Evolutionary conservation across 2,888 invertebrate genomes (phyloP), one percentile per base, ranked within the genome.

Genomic region (Eilema sororculum): DNA sequence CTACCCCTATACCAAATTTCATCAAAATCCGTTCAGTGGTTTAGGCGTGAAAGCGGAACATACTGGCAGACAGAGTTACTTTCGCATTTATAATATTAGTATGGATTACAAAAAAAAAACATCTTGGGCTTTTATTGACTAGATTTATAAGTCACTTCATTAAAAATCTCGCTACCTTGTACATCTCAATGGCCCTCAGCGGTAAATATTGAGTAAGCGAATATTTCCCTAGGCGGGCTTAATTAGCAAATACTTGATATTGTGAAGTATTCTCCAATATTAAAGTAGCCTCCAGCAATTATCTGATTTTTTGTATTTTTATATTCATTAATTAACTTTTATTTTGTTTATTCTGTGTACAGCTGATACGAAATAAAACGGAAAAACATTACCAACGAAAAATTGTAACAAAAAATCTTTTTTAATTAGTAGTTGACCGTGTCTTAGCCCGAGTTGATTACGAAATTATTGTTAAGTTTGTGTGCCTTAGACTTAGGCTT

Each of bases 211-310:
- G 63, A 63, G 33, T 33, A 57, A 67, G 30, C n/a, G n/a, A 63
- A 63, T 41, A 33, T 30, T 24, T 52, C 24, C 56, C 16, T 37
- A 1, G 13, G 37, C n/a, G n/a, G 28, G 56, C 68, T 68, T 63
- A 63, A 68, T 68, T 63, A 68, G 37, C 25, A 63, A 68, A 67
- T 64, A 63, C 65, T 72, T 66, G 56, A 28, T 60, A 60, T 24
- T 25, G 33, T 57, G 57, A 33, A 63, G 25, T 41, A 41, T 24
- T 41, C 41, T 63, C 58, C 28, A 58, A 41, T 62, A 58, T 22
- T 22, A 56, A 57, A 41, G 52, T 41, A 63, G 57, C 57, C 41
- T 52, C 16, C 28, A 1, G 60, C 16, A 65, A 41, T 25, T 13
- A 59, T 12, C 20, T 41, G 25, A 41, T n/a, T 25, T 37, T 10